These are phyloP conservation scores for Desmophyllum pertusum DNA, from an alignment of 92 coral and sea anemone genomes.

Conservation along the genomic window DNA sequence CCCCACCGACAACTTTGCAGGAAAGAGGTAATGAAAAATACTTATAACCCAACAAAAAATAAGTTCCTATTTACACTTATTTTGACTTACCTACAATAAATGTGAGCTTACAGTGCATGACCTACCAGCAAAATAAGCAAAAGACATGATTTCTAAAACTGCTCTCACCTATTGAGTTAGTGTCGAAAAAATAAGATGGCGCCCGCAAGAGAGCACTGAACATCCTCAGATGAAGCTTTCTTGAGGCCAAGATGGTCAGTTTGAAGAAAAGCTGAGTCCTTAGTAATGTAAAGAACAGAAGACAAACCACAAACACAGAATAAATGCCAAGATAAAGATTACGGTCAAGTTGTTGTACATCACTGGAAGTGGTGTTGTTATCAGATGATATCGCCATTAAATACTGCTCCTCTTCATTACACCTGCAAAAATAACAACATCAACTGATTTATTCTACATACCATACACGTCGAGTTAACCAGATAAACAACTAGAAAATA, in stretches of 20 bases:
- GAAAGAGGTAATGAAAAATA: too few species aligned
- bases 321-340: slow-evolving; percentile 67
- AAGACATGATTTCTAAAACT: background rate
- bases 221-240: slow-evolving; percentile 75
- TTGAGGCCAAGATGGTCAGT: slow-evolving; percentile 70
- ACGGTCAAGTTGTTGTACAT: slow-evolving; percentile 57
- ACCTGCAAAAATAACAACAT: slow-evolving; percentile 1
- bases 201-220: slow-evolving; percentile 64
- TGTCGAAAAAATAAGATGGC: slow-evolving; percentile 83
- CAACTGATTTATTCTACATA: background rate
- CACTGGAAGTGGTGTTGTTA: slow-evolving; percentile 18
- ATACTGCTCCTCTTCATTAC: slow-evolving; percentile 32
- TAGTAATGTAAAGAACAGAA: slow-evolving; percentile 54
- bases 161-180: slow-evolving; percentile 64
- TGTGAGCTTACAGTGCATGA: background rate
- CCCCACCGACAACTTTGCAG: too few species aligned
- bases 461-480: background rate
- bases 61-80: too few species aligned
- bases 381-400: slow-evolving; percentile 27
- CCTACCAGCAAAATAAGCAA: background rate
- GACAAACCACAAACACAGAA: slow-evolving; percentile 64
- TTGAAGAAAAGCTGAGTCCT: slow-evolving; percentile 70
- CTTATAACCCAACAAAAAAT: too few species aligned
- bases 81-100: background rate
- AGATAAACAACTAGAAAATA: background rate